phyloP scores from a whole-genome alignment of 64 coral and sea anemone genomes.

The Platygyra sinensis region DNA sequence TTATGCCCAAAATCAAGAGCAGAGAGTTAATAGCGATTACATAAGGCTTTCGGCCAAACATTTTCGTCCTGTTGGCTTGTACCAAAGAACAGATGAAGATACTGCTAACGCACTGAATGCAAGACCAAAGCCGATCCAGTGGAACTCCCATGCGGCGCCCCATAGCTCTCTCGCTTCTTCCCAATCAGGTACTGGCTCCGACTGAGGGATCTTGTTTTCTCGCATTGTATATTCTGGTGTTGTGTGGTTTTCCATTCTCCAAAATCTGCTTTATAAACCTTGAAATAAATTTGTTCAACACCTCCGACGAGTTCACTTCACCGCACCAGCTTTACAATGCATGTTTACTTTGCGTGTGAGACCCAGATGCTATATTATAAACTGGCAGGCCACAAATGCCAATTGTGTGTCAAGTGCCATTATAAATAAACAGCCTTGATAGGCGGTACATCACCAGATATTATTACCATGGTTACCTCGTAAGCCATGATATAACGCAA shows the following conservation, averaged over 20 bases:
- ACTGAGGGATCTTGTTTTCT: background rate
- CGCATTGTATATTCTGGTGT: background rate
- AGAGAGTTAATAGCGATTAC: background rate
- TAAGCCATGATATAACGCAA: no score
- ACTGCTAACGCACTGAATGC: background rate
- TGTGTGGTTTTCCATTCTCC: background rate
- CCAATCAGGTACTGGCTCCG: constrained; percentile 11
- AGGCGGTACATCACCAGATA: no score
- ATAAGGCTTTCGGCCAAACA: constrained; percentile 23
- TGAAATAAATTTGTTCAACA: no score
- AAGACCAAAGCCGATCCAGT: constrained; percentile 40
- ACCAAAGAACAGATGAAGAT: background rate
- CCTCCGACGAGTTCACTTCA: no score
- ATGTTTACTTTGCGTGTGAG: no score
- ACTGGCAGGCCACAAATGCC: no score
- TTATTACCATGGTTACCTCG: no score
- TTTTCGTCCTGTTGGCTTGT: background rate
- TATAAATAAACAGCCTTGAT: no score
- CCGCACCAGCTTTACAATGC: no score
- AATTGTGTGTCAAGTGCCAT: no score
- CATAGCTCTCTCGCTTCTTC: background rate
- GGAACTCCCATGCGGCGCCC: constrained; percentile 11
- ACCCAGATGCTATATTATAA: no score
- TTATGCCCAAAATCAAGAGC: background rate
- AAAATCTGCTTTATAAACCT: no score